These are phyloP conservation scores for Crotophaga sulcirostris DNA, from an alignment of 2,113 vertebrate genomes.

Conservation along the genomic window DNA sequence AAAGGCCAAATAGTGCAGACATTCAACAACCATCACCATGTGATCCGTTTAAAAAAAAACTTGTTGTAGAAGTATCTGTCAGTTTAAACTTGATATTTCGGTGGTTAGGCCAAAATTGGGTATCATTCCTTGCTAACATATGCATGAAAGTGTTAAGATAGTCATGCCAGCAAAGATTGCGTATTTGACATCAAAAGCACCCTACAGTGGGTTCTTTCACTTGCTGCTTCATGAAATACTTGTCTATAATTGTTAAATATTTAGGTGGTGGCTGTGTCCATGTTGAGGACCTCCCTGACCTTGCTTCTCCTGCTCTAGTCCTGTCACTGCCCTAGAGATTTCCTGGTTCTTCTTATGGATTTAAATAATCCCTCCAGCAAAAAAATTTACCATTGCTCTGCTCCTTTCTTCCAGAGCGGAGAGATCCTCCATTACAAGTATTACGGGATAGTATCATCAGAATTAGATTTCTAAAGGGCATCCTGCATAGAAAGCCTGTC, in stretches of 20 bases:
- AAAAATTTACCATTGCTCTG: background rate
- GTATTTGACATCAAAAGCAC: background rate
- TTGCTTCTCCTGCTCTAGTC: background rate
- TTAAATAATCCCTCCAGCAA: background rate
- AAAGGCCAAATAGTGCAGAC: background rate
- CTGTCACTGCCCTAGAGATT: background rate
- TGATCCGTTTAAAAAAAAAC: background rate
- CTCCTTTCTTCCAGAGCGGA: background rate
- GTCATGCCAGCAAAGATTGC: accelerated
- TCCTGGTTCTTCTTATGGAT: background rate
- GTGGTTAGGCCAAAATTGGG: background rate
- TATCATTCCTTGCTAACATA: background rate
- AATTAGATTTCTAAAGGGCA: background rate
- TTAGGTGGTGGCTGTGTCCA: background rate
- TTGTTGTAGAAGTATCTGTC: background rate
- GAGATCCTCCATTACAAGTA: accelerated
- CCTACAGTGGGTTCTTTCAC: background rate
- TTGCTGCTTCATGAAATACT: background rate
- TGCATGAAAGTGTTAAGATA: background rate
- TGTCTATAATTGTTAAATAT: background rate
- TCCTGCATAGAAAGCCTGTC: background rate
- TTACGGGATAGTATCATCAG: background rate
- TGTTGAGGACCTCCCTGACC: background rate
- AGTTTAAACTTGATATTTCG: background rate
- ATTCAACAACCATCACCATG: background rate